These are phyloP conservation scores for Oceanodroma leucorhoa DNA, from an alignment of 2,797 vertebrate species.

Conservation along the genomic window DNA sequence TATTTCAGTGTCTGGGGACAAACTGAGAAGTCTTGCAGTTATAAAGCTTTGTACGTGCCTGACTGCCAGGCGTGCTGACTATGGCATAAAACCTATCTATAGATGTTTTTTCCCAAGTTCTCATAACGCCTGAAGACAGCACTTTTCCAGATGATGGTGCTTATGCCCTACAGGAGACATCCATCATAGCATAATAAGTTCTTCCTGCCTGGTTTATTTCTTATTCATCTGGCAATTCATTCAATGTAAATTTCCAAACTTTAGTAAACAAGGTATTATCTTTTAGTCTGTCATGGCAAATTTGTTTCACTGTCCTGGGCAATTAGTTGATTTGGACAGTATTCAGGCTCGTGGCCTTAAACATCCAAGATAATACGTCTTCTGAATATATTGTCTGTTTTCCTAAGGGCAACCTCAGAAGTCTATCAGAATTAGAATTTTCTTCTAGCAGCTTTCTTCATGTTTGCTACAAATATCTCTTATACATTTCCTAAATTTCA, in stretches of 20 bases:
- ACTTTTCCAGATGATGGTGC: background rate
- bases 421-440: background rate
- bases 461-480: background rate
- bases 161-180: background rate
- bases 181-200: background rate
- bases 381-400: background rate
- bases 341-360: background rate
- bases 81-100: background rate
- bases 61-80: background rate
- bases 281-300: background rate
- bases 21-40: background rate
- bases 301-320: conserved; percentile 5
- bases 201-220: conserved; percentile 3
- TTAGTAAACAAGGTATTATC: background rate
- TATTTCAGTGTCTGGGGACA: background rate
- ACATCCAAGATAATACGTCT: background rate
- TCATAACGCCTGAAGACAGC: background rate
- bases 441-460: background rate
- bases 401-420: background rate
- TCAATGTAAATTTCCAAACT: background rate
- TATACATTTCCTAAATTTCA: background rate
- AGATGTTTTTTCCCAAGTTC: background rate
- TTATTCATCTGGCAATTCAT: conserved; percentile 20
- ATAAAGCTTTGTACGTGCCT: background rate
- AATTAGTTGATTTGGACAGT: background rate